Conservation (phyloP, 64 coral and sea anemone species). For the Hydrozoanthus tunicans region DNA sequence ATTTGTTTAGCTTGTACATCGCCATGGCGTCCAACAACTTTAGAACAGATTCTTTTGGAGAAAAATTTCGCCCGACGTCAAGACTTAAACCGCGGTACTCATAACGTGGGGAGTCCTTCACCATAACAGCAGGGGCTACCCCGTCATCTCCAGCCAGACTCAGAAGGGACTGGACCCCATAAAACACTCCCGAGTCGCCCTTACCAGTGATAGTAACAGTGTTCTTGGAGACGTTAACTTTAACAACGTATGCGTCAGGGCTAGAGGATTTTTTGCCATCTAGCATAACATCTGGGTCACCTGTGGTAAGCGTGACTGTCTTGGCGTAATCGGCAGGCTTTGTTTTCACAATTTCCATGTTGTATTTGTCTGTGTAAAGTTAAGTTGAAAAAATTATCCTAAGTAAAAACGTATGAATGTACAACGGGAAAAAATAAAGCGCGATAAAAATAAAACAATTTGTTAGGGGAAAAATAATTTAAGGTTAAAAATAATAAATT, state of each 20-base stretch:
- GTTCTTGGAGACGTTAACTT: constrained; percentile 14
- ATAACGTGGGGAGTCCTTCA: constrained; percentile 83
- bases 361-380: constrained; percentile 17
- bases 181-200: constrained; percentile 53
- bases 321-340: not conserved
- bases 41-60: constrained; percentile 65
- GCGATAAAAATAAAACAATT: too few relatives aligned
- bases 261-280: constrained; percentile 18
- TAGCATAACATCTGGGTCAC: constrained; percentile 43
- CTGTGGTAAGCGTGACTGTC: constrained; percentile 21
- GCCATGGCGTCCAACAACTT: constrained; percentile 79
- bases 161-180: constrained; percentile 84
- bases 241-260: constrained; percentile 55
- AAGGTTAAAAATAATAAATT: too few relatives aligned
- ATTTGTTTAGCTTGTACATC: constrained; percentile 92
- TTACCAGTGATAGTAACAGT: constrained; percentile 50
- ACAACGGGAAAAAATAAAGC: too few relatives aligned
- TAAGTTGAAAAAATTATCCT: not conserved
- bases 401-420: too few relatives aligned
- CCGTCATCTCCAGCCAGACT: constrained; percentile 61
- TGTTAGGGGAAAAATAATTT: too few relatives aligned
- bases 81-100: constrained; percentile 83
- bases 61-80: constrained; percentile 85
- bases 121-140: constrained; percentile 37
- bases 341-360: constrained; percentile 19